phyloP scores from a whole-genome alignment of 2,113 vertebrate species.

The Lampris incognitus region DNA sequence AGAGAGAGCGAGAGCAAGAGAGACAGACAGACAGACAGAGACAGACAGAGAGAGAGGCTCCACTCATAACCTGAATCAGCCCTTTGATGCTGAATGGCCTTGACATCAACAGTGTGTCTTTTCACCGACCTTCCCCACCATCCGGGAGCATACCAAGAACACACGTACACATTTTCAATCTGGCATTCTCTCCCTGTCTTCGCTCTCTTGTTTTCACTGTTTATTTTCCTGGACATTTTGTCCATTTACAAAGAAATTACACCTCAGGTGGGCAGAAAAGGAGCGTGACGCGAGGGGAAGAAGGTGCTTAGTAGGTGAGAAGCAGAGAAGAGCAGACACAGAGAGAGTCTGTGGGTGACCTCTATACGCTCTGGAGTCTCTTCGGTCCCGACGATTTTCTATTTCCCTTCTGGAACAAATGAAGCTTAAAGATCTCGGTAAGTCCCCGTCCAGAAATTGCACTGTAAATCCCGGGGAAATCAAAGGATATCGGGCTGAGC shows the following conservation, averaged over 20 bases:
- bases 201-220: conserved; percentile 67
- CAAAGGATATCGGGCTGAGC: conserved; percentile 57
- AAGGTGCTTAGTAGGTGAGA: conserved; percentile 24
- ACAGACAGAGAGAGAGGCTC: conserved; percentile 49
- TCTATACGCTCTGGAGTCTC: neutral
- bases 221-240: conserved; percentile 86
- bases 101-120: conserved; percentile 83
- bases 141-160: conserved; percentile 54
- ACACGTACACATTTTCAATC: conserved; percentile 43
- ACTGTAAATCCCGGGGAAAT: conserved; percentile 61
- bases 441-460: conserved; percentile 49
- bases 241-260: conserved; percentile 62
- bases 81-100: conserved; percentile 82
- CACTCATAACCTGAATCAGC: conserved; percentile 74
- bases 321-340: conserved; percentile 22
- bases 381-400: conserved; percentile 13
- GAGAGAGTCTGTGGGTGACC: neutral
- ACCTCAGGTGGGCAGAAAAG: conserved; percentile 23
- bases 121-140: conserved; percentile 84
- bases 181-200: conserved; percentile 32
- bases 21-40: neutral
- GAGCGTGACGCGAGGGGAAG: conserved; percentile 12
- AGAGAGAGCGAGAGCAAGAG: neutral
- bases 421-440: conserved; percentile 56
- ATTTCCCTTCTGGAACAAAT: conserved; percentile 46